These are phyloP conservation scores for Neosilurus mollespiculum DNA, from an alignment of 2,797 vertebrate genomes.

Conservation along the genomic window DNA sequence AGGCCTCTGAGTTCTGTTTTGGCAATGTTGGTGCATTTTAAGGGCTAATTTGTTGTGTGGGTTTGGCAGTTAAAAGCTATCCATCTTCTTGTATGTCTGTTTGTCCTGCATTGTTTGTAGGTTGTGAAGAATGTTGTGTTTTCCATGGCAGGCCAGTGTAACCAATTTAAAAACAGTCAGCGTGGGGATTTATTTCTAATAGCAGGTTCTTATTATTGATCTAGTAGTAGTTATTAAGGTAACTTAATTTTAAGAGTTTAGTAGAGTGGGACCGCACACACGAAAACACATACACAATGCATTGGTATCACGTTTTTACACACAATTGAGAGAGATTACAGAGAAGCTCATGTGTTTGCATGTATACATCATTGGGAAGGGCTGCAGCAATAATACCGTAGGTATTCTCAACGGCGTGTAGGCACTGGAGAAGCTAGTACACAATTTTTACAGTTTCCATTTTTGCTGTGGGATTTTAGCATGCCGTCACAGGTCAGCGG, in stretches of 20 bases:
- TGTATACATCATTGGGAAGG: not conserved
- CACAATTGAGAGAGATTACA: too few relatives aligned
- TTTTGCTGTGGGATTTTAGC: not conserved
- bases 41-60: slow-evolving; percentile 40
- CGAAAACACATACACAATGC: not conserved
- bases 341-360: not conserved
- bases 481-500: not conserved
- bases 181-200: slow-evolving; percentile 28
- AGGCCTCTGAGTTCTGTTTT: slow-evolving; percentile 32
- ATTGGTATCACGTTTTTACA: too few relatives aligned
- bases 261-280: not conserved
- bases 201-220: slow-evolving; percentile 33
- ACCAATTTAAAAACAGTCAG: slow-evolving; percentile 19
- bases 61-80: slow-evolving; percentile 24
- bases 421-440: not conserved
- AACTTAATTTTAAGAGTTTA: too few relatives aligned
- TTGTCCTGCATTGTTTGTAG: slow-evolving; percentile 14
- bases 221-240: slow-evolving; percentile 30
- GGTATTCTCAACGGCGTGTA: too few relatives aligned
- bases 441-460: not conserved
- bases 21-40: slow-evolving; percentile 18
- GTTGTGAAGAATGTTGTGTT: slow-evolving; percentile 5
- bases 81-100: slow-evolving; percentile 18
- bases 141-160: not conserved
- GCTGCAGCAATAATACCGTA: not conserved